Percentiles rank a stretch among this genome's conserved stretches.
phyloP scores from a whole-genome alignment of 2,113 vertebrate genomes.

The Amazona vittata region DNA sequence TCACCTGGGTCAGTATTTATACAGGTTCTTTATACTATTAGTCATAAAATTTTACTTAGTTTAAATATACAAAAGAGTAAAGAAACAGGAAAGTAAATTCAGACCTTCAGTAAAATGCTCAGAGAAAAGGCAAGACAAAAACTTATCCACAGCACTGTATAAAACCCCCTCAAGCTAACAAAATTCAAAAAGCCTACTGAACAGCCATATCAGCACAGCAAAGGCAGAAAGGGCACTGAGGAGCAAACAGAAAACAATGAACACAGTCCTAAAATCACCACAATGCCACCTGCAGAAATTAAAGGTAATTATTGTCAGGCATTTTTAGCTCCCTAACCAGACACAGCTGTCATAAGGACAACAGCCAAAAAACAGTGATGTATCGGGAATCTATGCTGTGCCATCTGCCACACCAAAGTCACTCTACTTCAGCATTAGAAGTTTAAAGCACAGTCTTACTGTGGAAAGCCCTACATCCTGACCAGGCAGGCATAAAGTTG shows the following conservation, averaged over 20 bases:
- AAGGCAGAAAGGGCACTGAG: not conserved
- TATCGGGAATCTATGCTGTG: slow-evolving; percentile 15
- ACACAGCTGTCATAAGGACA: slow-evolving; percentile 46
- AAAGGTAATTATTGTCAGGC: slow-evolving; percentile 57
- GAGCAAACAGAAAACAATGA: not conserved
- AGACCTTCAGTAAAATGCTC: not conserved
- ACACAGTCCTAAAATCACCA: not conserved
- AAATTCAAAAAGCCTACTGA: not conserved
- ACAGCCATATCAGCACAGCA: not conserved
- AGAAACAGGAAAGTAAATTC: not conserved
- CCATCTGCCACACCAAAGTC: slow-evolving; percentile 62
- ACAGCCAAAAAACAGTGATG: slow-evolving; percentile 34
- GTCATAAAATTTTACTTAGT: not conserved
- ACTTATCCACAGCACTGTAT: not conserved
- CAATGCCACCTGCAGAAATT: slow-evolving; percentile 19
- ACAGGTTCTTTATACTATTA: rapidly evolving
- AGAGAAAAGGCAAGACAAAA: not conserved
- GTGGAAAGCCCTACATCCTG: not conserved
- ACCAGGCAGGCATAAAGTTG: not conserved
- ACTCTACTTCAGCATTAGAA: not conserved
- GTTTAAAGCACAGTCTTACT: not conserved
- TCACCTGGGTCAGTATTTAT: not conserved
- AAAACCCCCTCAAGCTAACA: not conserved
- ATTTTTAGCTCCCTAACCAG: slow-evolving; percentile 41
- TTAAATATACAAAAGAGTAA: not conserved